Evolutionary conservation across 2,113 vertebrate genomes (phyloP), one percentile per base, ranked within the genome.

Genomic region (Salvelinus fontinalis): DNA sequence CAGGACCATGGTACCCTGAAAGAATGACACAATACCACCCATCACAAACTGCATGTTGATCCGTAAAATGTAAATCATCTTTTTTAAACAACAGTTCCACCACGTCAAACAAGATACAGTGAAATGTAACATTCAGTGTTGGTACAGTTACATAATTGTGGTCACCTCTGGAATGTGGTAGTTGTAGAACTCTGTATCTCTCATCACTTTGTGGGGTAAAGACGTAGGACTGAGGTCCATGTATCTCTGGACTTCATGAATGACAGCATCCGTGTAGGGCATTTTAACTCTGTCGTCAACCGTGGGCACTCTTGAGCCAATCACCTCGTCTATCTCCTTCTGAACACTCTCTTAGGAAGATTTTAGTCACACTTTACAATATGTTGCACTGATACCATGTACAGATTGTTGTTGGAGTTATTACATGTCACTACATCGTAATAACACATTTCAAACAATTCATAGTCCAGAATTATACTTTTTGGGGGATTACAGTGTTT

Each of bases 221-320:
- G 4, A 9, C 6, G 77, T 73, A 0, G 94, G 93, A 0, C 83
- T 0, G 0, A 94, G 71, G 54, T 92, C 13, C 59, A 89, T 85
- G 51, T 71, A 89, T 49, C 91, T 85, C 82, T 93, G 93, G 31
- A 93, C 73, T 83, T 95, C 94, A 0, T 95, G 93, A 13, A 94
- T 67, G 27, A 90, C 83, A 0, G 93, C 93, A 54, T 95, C 87
- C 2, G 86, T 94, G 73, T 94, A 95, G 44, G 93, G 92, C 94
- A 95, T 90, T 20, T 44, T 78, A 20, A 44, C 77, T 48, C 89
- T 84, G 76, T 95, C 90, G 16, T 93, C 90, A 74, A 84, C 75
- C n/a, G 86, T 85, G 6, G 92, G 92, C 22, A 65, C 91, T 64
- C 86, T 49, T 60, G n/a, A n/a, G 74, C 92, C 93, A 13, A 95